Percentiles rank a stretch among this genome's conserved stretches.
Evolutionary conservation across 2,797 vertebrate species (phyloP).

Genomic region (Gallinago nigripennis): DNA sequence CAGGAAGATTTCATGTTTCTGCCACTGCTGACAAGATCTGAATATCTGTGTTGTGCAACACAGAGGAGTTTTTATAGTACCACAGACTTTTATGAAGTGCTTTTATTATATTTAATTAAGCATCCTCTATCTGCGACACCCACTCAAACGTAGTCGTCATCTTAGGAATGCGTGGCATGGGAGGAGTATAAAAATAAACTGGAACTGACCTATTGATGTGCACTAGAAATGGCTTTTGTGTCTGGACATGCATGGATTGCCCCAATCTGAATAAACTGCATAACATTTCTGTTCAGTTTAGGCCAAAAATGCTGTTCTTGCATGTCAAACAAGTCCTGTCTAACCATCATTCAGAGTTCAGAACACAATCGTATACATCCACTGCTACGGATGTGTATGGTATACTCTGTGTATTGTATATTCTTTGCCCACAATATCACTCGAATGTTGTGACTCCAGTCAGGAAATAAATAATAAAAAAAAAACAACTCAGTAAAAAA

Average conservation of each 20-base stretch:
- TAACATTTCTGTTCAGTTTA: neutral
- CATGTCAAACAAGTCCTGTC: neutral
- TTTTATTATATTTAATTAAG: constrained; percentile 18
- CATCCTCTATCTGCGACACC: neutral
- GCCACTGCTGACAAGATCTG: neutral
- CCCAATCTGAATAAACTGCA: neutral
- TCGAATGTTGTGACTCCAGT: neutral
- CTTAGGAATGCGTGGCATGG: neutral
- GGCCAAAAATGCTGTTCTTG: neutral
- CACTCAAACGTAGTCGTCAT: neutral
- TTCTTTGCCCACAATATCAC: neutral
- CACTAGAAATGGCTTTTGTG: neutral
- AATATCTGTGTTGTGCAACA: neutral
- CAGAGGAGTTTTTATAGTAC: neutral
- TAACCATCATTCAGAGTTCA: neutral
- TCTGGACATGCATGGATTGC: neutral
- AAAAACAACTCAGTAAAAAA: neutral
- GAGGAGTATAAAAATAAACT: neutral
- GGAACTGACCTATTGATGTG: neutral
- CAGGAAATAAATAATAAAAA: neutral
- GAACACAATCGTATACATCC: neutral
- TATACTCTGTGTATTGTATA: neutral
- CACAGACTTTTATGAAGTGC: neutral
- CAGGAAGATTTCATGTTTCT: neutral
- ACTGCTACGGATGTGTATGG: neutral